These are phyloP conservation scores for Halcyon senegalensis DNA, from an alignment of 2,113 vertebrate genomes.

Conservation along the genomic window DNA sequence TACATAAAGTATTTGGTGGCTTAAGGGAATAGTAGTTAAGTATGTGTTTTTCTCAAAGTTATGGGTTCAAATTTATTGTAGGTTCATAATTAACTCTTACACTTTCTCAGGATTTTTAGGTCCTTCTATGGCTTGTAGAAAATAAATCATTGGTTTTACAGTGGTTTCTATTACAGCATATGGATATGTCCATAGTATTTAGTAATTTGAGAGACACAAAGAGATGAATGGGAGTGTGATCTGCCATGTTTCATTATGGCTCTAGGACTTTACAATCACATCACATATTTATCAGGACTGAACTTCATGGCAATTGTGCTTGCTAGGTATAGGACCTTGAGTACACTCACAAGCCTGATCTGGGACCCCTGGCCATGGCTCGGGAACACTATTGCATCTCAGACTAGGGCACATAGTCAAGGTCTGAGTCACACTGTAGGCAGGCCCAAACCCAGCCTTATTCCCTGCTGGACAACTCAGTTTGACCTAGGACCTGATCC, in stretches of 20 bases:
- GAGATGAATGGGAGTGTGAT: neutral
- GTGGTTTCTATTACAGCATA: neutral
- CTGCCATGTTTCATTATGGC: neutral
- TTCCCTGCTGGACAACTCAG: rapidly evolving
- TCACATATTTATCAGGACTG: neutral
- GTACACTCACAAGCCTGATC: neutral
- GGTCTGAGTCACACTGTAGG: neutral
- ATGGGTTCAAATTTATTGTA: neutral
- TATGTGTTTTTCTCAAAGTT: neutral
- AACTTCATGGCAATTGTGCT: neutral
- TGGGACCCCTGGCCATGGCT: neutral
- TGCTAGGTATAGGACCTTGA: neutral
- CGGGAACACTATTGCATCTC: neutral
- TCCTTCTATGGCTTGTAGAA: neutral
- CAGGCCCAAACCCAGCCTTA: neutral
- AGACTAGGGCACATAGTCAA: neutral
- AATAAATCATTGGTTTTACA: neutral
- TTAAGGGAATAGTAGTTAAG: neutral
- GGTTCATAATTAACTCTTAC: neutral
- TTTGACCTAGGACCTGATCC: neutral
- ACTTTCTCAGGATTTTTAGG: neutral
- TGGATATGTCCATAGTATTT: neutral
- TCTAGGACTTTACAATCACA: neutral
- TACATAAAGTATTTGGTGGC: neutral
- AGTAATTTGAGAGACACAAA: neutral